Percentiles rank a stretch among this genome's conserved stretches.
phyloP scores from a whole-genome alignment of 2,113 vertebrate species.

The Dipodomys stephensi region DNA sequence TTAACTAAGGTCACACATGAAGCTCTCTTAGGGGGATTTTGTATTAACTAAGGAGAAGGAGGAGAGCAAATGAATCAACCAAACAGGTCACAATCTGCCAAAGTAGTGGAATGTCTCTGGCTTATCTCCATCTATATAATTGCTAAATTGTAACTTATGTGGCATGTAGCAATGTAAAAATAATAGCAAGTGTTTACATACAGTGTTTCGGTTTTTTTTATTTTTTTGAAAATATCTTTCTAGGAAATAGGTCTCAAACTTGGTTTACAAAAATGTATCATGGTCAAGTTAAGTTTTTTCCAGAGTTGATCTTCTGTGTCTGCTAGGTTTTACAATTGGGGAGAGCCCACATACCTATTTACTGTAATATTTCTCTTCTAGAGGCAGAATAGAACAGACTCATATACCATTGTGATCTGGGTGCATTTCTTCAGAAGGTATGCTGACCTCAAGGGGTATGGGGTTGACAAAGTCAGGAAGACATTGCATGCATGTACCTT shows the following conservation, averaged over 20 bases:
- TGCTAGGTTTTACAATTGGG: neutral
- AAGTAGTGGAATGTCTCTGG: neutral
- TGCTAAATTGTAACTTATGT: neutral
- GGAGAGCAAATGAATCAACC: neutral
- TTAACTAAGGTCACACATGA: neutral
- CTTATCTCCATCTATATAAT: neutral
- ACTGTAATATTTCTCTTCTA: constrained; percentile 81
- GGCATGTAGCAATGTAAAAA: neutral
- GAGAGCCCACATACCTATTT: constrained; percentile 46
- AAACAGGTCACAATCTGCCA: neutral
- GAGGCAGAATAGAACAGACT: constrained; percentile 80
- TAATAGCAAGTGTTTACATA: neutral
- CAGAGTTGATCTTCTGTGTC: neutral
- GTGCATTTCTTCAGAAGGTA: constrained; percentile 84
- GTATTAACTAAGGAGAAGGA: neutral
- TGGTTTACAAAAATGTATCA: neutral
- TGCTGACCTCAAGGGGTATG: constrained; percentile 24
- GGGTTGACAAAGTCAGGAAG: neutral
- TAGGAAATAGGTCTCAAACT: neutral
- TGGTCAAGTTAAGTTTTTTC: neutral
- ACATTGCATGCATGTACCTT: neutral
- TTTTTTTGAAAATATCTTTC: neutral
- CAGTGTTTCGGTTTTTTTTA: neutral
- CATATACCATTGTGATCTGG: constrained; percentile 83
- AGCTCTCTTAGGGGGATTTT: neutral